Evolutionary conservation across 2,113 vertebrate genomes (phyloP), one percentile per base, ranked within the genome.

Genomic region (Ceratotherium simum): DNA sequence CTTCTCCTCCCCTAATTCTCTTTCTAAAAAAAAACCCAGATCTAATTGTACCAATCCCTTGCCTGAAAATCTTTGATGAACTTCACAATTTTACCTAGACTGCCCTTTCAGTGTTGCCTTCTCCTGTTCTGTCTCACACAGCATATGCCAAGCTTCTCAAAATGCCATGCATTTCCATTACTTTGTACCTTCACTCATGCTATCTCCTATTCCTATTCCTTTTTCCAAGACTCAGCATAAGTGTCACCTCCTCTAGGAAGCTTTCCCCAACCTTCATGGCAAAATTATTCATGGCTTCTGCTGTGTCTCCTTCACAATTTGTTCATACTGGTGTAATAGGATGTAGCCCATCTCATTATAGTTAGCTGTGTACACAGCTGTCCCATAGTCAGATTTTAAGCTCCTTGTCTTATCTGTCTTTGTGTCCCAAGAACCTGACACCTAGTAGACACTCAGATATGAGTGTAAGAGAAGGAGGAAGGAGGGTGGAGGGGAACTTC

Each of bases 181-280:
- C 80, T 51, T 58, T 42, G 33, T n/a, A 31, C 48, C 54, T 83
- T 96, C 1, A 31, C 33, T 65, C 73, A 33, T 0, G 33, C 39
- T 60, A 13, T 56, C 21, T 85, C n/a, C 60, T 85, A 73, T 60
- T 83, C 69, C 78, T 9, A 48, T 46, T 58, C 16, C 18, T 60
- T 91, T 83, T 42, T 20, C 89, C 46, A 36, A 72, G 67, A 79
- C 69, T 73, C 25, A 39, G n/a, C 0, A 0, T 48, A 58, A 81
- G 36, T 75, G 78, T 65, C 56, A 76, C 39, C 36, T 92, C 80
- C 36, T 69, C 69, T 58, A 79, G 92, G 64, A 94, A 83, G 88
- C 2, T 64, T 72, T 83, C 39, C 36, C 76, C 48, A 23, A 60
- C 8, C 4, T 67, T 62, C 23, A 69, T 23, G 51, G 87, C 11